A percentile compares a stretch with the other conserved stretches of the same genome.
Evolutionary conservation across 2,113 vertebrate species (phyloP).

Genomic region (Notarius lentiginosus): DNA sequence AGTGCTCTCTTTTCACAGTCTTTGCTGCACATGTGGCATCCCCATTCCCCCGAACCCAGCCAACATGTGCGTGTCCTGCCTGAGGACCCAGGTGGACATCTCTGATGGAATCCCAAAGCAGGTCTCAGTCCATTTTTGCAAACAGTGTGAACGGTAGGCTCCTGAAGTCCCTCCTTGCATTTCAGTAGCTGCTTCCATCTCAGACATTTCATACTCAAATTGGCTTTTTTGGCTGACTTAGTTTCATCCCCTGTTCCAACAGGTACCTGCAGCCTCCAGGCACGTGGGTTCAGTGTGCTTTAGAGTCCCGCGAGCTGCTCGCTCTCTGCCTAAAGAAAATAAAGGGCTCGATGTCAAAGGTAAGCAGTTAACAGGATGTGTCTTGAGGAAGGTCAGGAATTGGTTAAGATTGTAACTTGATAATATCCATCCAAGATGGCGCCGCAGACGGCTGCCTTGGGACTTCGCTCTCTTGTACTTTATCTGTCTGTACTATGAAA

Average conservation of each 20-base stretch:
- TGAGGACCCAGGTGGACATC: constrained; percentile 93
- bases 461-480: no score
- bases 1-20: constrained; percentile 63
- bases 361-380: constrained; percentile 39
- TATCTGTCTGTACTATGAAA: no score
- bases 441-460: no score
- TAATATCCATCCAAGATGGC: no score
- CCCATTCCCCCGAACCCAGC: constrained; percentile 91
- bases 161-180: background rate
- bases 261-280: constrained; percentile 94
- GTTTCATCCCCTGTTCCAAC: background rate
- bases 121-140: constrained; percentile 90
- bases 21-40: constrained; percentile 92
- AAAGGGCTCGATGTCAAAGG: constrained; percentile 80
- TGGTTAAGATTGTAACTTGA: background rate
- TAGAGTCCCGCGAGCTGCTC: constrained; percentile 96
- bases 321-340: constrained; percentile 94
- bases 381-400: no score
- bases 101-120: constrained; percentile 98
- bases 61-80: constrained; percentile 95
- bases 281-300: constrained; percentile 87
- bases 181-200: background rate
- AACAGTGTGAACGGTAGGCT: constrained; percentile 90
- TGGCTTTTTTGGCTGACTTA: background rate
- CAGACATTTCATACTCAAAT: background rate